Percentiles rank a stretch among this genome's conserved stretches.
These are phyloP conservation scores for Macrophya alboannulata DNA, from an alignment of 2,888 invertebrate species.

Conservation along the genomic window DNA sequence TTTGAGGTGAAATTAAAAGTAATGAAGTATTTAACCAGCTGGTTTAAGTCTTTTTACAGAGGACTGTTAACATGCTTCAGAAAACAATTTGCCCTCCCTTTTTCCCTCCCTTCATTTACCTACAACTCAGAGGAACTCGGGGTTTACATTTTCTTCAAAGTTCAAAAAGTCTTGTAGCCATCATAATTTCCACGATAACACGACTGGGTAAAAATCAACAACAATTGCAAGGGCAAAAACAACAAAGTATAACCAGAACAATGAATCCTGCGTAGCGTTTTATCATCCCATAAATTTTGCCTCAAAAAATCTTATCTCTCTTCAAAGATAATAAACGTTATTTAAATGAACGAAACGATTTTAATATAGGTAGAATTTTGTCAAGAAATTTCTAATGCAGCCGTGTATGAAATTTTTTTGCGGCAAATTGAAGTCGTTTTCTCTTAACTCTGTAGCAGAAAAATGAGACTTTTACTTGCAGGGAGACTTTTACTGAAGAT, in stretches of 20 bases:
- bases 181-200: not conserved
- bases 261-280: not conserved
- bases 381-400: too few relatives aligned
- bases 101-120: not conserved
- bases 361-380: too few relatives aligned
- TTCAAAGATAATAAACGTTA: not conserved
- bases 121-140: not conserved
- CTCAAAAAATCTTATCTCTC: not conserved
- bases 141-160: not conserved
- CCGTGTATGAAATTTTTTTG: not conserved
- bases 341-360: not conserved
- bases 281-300: not conserved
- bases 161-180: not conserved
- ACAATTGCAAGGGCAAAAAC: not conserved
- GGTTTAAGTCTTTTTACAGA: not conserved
- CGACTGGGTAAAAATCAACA: not conserved
- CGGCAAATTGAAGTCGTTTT: not conserved
- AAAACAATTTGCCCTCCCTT: not conserved
- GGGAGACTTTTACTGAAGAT: not conserved
- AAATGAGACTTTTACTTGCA: not conserved
- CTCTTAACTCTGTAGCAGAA: not conserved
- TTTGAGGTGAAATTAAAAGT: not conserved
- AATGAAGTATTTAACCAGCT: conserved; percentile 33
- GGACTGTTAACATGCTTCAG: conserved; percentile 12
- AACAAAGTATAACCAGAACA: conserved; percentile 5